Conservation (phyloP, 2,888 invertebrate genomes). For the Harpagoxenus sublaevis region DNA sequence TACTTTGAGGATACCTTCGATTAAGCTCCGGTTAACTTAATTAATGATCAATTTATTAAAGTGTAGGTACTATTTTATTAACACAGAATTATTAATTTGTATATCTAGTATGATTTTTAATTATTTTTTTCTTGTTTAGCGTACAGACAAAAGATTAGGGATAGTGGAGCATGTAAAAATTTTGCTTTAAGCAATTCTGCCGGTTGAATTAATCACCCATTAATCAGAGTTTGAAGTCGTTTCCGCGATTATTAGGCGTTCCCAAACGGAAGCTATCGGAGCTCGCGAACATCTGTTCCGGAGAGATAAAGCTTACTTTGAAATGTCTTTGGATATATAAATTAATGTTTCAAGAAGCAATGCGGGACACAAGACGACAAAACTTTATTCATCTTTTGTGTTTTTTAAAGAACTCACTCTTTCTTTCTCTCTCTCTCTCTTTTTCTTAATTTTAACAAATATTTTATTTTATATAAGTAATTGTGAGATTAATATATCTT, state of each 20-base stretch:
- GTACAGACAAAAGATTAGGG: not conserved
- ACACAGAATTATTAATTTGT: not conserved
- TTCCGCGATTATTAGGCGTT: not conserved
- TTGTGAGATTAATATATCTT: not conserved
- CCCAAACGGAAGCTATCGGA: not conserved
- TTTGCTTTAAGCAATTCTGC: not conserved
- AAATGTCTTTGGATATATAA: not conserved
- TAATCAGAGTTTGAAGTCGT: not conserved
- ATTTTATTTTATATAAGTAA: not conserved
- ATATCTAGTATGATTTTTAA: no score
- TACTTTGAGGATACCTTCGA: no score
- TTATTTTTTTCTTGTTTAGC: not conserved
- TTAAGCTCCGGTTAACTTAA: no score
- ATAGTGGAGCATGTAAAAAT: not conserved
- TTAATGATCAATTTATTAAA: no score
- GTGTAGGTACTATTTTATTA: no score
- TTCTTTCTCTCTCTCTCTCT: not conserved
- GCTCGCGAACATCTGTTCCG: constrained; percentile 12
- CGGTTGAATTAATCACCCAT: not conserved
- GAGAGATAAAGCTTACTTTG: not conserved
- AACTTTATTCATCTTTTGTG: not conserved
- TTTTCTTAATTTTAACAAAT: constrained; percentile 6
- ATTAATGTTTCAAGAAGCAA: constrained; percentile 11
- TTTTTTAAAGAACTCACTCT: not conserved
- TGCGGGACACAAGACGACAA: not conserved